Base-by-base conservation (phyloP, 2,113 vertebrate genomes). In the Tragelaphus buxtoni region DNA sequence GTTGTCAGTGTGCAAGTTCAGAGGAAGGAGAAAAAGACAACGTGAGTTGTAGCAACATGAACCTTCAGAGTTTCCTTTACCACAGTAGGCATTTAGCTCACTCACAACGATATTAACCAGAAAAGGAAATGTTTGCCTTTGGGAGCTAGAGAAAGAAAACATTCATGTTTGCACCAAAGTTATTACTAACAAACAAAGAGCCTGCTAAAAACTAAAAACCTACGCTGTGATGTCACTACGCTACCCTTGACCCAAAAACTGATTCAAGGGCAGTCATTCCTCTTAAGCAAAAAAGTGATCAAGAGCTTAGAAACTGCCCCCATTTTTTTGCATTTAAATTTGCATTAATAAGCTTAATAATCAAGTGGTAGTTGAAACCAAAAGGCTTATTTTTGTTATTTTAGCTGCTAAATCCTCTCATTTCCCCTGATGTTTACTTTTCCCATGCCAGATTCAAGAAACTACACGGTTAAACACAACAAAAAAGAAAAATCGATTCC, bases 111-210 rank as follows among this genome's bases (percentile, higher is more conserved):
- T 88, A 94, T 69, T n/a, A 90, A 96, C 90, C 95, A 97, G 95
- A 97, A 96, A 97, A 96, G 85, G 88, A 94, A 95, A 97, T 92
- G 80, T 95, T 76, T 97, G 83, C 81, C 60, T 89, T 94, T 84
- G 77, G 76, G 51, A 94, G 82, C 65, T 56, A 9, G 51, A 81
- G 51, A 95, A 79, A 81, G 51, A 93, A 95, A 96, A 85, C 69
- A 77, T 14, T 88, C 56, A 30, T 61, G 85, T 96, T 82, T 95
- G 79, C 32, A 88, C 35, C 55, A 5, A 89, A 97, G 61, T 85
- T 77, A 88, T 84, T 96, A 85, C 58, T 95, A 88, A 93, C 86
- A 95, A 94, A 93, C 0, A 63, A 88, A 35, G 56, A 13, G 82
- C 8, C 56, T 24, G 47, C 28, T 76, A 26, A 56, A 91, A 93